These are phyloP conservation scores for Lepetodrilus schrolli DNA, from an alignment of 2,888 invertebrate genomes.

Conservation along the genomic window DNA sequence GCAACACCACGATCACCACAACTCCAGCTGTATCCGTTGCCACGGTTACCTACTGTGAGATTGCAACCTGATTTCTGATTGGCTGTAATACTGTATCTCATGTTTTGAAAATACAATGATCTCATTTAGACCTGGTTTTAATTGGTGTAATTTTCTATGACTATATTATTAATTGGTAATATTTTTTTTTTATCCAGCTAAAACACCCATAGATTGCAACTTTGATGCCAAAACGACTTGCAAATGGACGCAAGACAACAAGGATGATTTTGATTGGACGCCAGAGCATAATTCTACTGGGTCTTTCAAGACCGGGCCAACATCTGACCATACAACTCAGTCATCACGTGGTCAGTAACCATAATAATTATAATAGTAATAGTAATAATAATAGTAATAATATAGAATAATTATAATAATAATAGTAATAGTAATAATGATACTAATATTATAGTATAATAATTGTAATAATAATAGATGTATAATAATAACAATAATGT, in stretches of 20 bases:
- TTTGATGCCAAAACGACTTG: constrained; percentile 60
- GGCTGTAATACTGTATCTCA: too few relatives aligned
- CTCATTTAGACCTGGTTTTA: too few relatives aligned
- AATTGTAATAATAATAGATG: background rate
- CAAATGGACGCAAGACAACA: constrained; percentile 55
- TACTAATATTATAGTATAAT: too few relatives aligned
- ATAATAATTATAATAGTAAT: too few relatives aligned
- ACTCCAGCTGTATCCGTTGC: constrained; percentile 47
- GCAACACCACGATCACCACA: constrained; percentile 50
- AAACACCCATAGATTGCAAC: constrained; percentile 54
- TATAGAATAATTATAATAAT: too few relatives aligned
- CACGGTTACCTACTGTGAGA: constrained; percentile 56
- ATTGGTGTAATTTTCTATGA: too few relatives aligned
- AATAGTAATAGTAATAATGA: too few relatives aligned
- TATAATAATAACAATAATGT: background rate
- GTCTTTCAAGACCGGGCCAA: constrained; percentile 58
- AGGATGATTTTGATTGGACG: constrained; percentile 60
- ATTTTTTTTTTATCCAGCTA: constrained; percentile 45
- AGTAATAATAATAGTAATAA: too few relatives aligned
- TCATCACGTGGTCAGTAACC: constrained; percentile 45
- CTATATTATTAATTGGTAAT: too few relatives aligned
- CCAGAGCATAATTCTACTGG: constrained; percentile 48
- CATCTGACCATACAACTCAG: constrained; percentile 58
- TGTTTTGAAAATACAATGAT: too few relatives aligned
- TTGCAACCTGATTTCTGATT: background rate